phyloP scores from a whole-genome alignment of 2,888 invertebrate genomes.

The Eupithecia centaureata region DNA sequence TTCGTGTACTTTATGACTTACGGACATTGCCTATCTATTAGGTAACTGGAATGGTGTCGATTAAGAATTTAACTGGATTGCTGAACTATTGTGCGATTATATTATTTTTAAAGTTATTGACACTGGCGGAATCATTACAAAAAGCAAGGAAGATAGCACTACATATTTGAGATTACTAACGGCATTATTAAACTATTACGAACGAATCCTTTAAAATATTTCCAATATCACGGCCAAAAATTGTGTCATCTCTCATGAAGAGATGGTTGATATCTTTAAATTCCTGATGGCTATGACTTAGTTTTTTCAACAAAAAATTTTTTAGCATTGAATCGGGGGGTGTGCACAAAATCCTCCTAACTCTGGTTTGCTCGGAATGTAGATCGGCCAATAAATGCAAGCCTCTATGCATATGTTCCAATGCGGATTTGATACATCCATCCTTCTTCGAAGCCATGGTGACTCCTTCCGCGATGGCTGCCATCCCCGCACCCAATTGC shows the following conservation, averaged over 20 bases:
- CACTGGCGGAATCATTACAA: no score
- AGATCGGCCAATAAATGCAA: neutral
- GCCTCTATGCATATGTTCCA: slow-evolving; percentile 1
- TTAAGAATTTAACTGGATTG: no score
- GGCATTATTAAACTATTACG: neutral
- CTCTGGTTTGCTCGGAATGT: slow-evolving; percentile 6
- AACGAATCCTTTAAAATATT: neutral
- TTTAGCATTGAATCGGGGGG: neutral
- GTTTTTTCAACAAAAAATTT: neutral
- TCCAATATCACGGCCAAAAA: neutral
- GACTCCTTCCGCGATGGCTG: neutral
- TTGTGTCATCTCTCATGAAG: neutral
- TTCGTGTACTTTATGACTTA: no score
- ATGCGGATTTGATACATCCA: neutral
- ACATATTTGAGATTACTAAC: neutral
- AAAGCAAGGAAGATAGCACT: no score
- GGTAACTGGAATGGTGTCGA: no score
- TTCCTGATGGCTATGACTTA: neutral
- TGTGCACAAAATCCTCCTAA: neutral
- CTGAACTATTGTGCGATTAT: no score
- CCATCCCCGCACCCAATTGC: neutral
- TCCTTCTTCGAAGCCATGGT: neutral
- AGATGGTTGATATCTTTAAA: neutral
- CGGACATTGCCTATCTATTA: no score
- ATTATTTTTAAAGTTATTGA: no score